Percentiles rank a stretch among this genome's conserved stretches.
Evolutionary conservation across 2,797 vertebrate genomes (phyloP).

Genomic region (Syngnathus acus): DNA sequence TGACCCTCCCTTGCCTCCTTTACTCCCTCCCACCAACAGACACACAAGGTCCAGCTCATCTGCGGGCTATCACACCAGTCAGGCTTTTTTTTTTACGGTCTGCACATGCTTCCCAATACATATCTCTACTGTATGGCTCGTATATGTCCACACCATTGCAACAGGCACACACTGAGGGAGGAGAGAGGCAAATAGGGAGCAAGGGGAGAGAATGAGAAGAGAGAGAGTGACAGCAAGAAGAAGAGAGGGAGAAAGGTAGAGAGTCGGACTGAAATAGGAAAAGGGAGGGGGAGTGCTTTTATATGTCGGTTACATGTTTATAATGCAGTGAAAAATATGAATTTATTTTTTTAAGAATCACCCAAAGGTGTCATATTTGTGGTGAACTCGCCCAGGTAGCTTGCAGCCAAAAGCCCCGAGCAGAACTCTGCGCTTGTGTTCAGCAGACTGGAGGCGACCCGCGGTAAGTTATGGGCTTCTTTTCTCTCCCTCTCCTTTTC

Average conservation of each 20-base stretch:
- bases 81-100: constrained; percentile 69
- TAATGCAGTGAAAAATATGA: constrained; percentile 59
- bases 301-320: constrained; percentile 70
- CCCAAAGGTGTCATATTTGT: constrained; percentile 48
- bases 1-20: constrained; percentile 89
- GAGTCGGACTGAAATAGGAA: constrained; percentile 68
- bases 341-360: constrained; percentile 14
- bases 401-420: constrained; percentile 56
- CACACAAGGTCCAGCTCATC: constrained; percentile 71
- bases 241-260: constrained; percentile 60
- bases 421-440: constrained; percentile 57
- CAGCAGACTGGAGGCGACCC: constrained; percentile 78
- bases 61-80: constrained; percentile 70
- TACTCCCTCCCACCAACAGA: constrained; percentile 71
- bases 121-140: constrained; percentile 62
- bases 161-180: constrained; percentile 71
- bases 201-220: constrained; percentile 51
- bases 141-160: constrained; percentile 68
- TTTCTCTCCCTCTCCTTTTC: constrained; percentile 43
- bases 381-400: constrained; percentile 59
- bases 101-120: constrained; percentile 66
- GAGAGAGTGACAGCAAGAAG: constrained; percentile 41
- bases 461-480: constrained; percentile 81
- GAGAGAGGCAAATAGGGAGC: constrained; percentile 68
- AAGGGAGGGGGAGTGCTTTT: constrained; percentile 59